Percentiles rank a stretch among this genome's conserved stretches.
Evolutionary conservation across 2,797 vertebrate species (phyloP).

Genomic region (Falco peregrinus): DNA sequence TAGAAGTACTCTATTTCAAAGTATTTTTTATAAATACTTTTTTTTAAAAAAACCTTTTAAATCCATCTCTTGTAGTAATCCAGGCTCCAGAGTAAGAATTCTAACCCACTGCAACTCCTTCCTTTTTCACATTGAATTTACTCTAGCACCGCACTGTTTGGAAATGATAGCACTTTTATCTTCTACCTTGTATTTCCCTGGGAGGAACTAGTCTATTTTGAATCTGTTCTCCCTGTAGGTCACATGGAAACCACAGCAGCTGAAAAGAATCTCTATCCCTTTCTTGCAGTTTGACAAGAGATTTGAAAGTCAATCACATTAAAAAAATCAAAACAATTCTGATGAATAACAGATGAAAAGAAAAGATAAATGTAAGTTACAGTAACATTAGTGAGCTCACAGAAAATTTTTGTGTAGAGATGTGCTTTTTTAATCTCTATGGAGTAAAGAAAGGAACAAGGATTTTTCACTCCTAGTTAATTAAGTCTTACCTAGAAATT

Average conservation of each 20-base stretch:
- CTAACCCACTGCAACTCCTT: conserved; percentile 42
- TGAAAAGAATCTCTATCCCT: conserved; percentile 66
- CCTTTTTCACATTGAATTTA: conserved; percentile 66
- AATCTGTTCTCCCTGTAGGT: conserved; percentile 78
- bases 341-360: conserved; percentile 35
- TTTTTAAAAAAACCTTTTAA: background rate
- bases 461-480: background rate
- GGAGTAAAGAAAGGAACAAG: conserved; percentile 13
- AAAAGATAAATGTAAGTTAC: conserved; percentile 25
- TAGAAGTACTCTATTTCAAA: conserved; percentile 43
- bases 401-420: conserved; percentile 62
- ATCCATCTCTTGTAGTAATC: conserved; percentile 15
- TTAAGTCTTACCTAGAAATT: conserved; percentile 27
- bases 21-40: background rate
- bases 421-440: background rate
- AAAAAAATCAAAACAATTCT: background rate
- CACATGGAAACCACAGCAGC: conserved; percentile 74
- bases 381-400: conserved; percentile 17
- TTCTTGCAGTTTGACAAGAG: conserved; percentile 62
- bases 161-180: conserved; percentile 78
- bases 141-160: conserved; percentile 65
- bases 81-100: conserved; percentile 14
- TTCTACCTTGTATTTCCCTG: conserved; percentile 75
- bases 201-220: conserved; percentile 78
- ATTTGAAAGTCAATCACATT: conserved; percentile 67